Percentiles rank a stretch among this genome's conserved stretches.
Evolutionary conservation across 2,113 vertebrate genomes (phyloP).

Genomic region (Bettongia penicillata): DNA sequence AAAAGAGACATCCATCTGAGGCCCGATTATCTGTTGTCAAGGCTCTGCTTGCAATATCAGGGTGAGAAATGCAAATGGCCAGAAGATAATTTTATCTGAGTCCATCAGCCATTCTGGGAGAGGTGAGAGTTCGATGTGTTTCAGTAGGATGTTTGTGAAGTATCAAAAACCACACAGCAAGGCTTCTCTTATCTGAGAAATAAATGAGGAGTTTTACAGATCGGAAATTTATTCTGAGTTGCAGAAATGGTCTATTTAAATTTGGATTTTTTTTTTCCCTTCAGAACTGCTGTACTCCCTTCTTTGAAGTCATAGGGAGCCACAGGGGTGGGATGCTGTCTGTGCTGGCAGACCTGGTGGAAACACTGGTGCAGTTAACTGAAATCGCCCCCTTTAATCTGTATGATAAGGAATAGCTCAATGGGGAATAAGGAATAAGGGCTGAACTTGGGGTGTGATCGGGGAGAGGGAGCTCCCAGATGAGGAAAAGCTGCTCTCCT

Average conservation of each 20-base stretch:
- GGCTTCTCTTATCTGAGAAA: not conserved
- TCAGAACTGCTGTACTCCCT: not conserved
- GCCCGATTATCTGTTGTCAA: not conserved
- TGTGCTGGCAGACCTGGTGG: not conserved
- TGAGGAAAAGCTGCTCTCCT: not conserved
- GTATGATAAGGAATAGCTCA: not conserved
- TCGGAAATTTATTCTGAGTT: conserved; percentile 13
- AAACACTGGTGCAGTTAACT: not conserved
- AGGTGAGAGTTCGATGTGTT: not conserved
- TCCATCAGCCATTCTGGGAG: not conserved
- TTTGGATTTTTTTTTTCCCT: conserved; percentile 16
- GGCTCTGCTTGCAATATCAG: not conserved
- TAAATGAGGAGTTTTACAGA: conserved; percentile 15
- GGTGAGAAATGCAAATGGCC: not conserved
- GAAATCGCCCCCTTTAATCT: not conserved
- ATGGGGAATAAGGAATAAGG: not conserved
- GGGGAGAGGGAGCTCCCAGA: not conserved
- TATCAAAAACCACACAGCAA: not conserved
- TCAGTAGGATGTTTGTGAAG: conserved; percentile 15
- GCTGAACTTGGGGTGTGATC: not conserved
- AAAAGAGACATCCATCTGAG: not conserved
- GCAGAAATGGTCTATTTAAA: conserved; percentile 27
- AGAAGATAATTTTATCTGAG: not conserved
- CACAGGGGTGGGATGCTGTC: not conserved
- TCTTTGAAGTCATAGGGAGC: not conserved